Evolutionary conservation across 2,888 invertebrate genomes (phyloP), one percentile per base, ranked within the genome.

Genomic region (Pristionchus entomophagus): DNA sequence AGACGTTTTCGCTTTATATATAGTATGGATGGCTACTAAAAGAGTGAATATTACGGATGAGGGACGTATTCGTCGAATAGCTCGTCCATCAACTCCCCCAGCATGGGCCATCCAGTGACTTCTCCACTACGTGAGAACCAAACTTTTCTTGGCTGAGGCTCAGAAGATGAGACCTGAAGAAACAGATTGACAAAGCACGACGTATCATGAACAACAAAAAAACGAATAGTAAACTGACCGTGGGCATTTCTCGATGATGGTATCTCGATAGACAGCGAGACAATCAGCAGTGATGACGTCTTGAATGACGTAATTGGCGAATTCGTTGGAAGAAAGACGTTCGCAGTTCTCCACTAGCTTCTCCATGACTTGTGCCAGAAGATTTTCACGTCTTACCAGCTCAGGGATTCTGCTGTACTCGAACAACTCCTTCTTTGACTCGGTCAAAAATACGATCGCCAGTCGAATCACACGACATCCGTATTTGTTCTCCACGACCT

Each of bases 291-390:
- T 86, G 80, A 92, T 89, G 65, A 92, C 87, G 87, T 91, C 89
- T 86, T 92, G 92, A 17, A 92, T 88, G 51, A 92, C 89, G 86
- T 92, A 92, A 87, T 92, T 92, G 83, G 92, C 92, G 84, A 89
- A 92, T 84, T 92, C 91, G 84, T 92, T 90, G 1, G 88, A 89
- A 22, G 89, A 87, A 26, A 91, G 86, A 17, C 87, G 86, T 51
- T 87, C 86, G 81, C 89, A 90, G 51, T 88, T 86, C 38, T 65
- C 49, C 26, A 87, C 56, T 12, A 90, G 80, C n/a, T 69, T 41
- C 0, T 59, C 65, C 90, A 89, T 90, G 45, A 90, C 49, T 22
- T 83, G 62, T 32, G 73, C 86, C 26, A 88, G 86, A 17, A 88
- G 73, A 17, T 73, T 17, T 17, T 38, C 35, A 10, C 82, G 82